Evolutionary conservation across 2,888 invertebrate species (phyloP), one percentile per base, ranked within the genome.

Genomic region (Philaethria dido): DNA sequence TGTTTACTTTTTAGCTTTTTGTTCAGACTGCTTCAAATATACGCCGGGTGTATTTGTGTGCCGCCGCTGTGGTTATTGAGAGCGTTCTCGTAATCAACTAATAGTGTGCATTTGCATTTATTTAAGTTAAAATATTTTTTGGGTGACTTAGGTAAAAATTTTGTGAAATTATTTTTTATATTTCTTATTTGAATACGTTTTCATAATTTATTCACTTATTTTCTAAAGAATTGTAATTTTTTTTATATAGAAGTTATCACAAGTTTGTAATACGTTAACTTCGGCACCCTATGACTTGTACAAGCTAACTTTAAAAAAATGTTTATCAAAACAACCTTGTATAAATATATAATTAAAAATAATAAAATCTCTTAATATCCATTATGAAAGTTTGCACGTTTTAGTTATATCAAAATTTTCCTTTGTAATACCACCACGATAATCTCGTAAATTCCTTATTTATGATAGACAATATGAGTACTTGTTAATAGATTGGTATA

Each of bases 401-500:
- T n/a, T n/a, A 54, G 18, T 33, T 11, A 5, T 54, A 18, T 33
- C 33, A 55, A 39, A 39, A 8, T 39, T 9, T 14, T 8, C 9
- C 5, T 22, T 39, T 39, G 20, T 55, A 20, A 39, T 39, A 22
- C 11, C 3, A n/a, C 16, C 39, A 39, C 8, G n/a, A 3, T 42
- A 42, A 42, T 42, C 22, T 42, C n/a, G 11, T 42, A 42, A 57
- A 57, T 42, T 22, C 11, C 57, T 42, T 42, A 11, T 52, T 52
- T 50, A 39, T 22, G 9, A 8, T 42, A 20, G 39, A 22, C 45
- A 45, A 44, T 47, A 13, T 22, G 14, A 60, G n/a, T 13, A 42
- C 16, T 48, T 59, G 60, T 57, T 68, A 66, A 64, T 66, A 57
- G 55, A 69, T 64, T 66, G 59, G 61, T 68, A 68, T 70, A 60